phyloP scores from a whole-genome alignment of 2,888 invertebrate genomes.

The Dione juno region DNA sequence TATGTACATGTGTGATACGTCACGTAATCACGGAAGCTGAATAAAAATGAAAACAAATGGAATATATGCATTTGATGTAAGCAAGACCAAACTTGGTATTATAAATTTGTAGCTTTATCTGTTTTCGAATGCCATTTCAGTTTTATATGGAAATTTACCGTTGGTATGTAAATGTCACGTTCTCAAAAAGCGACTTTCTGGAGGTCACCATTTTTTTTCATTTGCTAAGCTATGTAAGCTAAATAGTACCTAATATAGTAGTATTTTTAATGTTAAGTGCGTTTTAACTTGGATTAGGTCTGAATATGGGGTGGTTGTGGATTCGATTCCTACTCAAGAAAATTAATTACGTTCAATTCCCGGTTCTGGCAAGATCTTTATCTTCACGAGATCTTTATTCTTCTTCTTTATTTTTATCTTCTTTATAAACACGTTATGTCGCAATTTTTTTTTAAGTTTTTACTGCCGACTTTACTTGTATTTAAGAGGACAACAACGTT shows the following conservation, averaged over 20 bases:
- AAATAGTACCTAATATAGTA: not conserved
- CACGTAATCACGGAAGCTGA: constrained; percentile 2
- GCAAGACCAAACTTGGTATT: not conserved
- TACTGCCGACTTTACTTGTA: not conserved
- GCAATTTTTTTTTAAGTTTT: no score
- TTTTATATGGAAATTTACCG: constrained; percentile 7
- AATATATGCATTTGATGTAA: not conserved
- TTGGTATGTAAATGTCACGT: constrained; percentile 9
- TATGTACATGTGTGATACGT: constrained; percentile 12
- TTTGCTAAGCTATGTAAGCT: not conserved
- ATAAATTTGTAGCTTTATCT: constrained; percentile 1
- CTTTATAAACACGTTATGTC: no score
- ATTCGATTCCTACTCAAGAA: no score
- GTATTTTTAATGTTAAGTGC: no score
- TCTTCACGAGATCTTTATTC: no score
- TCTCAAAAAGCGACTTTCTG: not conserved
- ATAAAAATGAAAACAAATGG: not conserved
- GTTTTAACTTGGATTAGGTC: no score
- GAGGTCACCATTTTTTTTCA: not conserved
- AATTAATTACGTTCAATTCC: no score
- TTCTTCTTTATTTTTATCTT: no score
- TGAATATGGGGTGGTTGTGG: no score
- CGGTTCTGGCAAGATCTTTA: no score
- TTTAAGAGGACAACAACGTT: not conserved
- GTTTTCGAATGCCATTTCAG: constrained; percentile 5